Evolutionary conservation across 2,113 vertebrate genomes (phyloP).

Genomic region (Pleuronectes platessa): DNA sequence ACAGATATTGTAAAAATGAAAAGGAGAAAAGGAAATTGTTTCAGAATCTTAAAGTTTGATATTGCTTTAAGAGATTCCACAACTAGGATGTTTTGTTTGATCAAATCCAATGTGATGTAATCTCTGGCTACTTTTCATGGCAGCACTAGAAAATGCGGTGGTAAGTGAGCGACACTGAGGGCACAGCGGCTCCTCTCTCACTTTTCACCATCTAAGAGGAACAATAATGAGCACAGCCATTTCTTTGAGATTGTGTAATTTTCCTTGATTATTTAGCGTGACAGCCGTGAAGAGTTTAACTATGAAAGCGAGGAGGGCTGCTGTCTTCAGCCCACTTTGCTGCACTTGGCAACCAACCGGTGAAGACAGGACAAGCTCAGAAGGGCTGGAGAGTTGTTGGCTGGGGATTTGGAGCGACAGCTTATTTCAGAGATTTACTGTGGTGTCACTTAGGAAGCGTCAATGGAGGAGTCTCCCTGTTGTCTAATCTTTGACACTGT

Average conservation of each 20-base stretch:
- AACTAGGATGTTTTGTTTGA: conserved; percentile 1
- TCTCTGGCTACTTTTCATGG: too few species aligned
- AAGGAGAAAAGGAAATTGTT: not conserved
- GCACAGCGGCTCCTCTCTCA: conserved; percentile 5
- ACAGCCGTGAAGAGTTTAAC: conserved; percentile 52
- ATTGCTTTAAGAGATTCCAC: conserved; percentile 1
- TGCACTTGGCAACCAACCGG: conserved; percentile 51
- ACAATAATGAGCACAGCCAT: conserved; percentile 21
- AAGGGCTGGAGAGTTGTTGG: conserved; percentile 46
- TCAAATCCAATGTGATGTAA: too few species aligned
- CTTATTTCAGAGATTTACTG: conserved; percentile 75
- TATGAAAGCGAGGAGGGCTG: conserved; percentile 24
- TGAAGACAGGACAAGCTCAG: conserved; percentile 44
- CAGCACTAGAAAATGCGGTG: not conserved
- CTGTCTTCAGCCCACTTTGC: conserved; percentile 38
- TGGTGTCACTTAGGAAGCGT: conserved; percentile 63
- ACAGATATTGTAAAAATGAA: too few species aligned
- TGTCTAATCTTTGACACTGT: conserved; percentile 27
- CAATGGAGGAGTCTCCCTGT: conserved; percentile 8
- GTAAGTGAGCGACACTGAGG: not conserved
- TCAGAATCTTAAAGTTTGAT: not conserved
- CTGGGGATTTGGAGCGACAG: conserved; percentile 60
- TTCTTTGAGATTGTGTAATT: conserved; percentile 35
- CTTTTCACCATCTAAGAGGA: conserved; percentile 17
- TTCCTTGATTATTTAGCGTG: conserved; percentile 49